Conservation (phyloP, 2,113 vertebrate species). For the Tupaia tana region DNA sequence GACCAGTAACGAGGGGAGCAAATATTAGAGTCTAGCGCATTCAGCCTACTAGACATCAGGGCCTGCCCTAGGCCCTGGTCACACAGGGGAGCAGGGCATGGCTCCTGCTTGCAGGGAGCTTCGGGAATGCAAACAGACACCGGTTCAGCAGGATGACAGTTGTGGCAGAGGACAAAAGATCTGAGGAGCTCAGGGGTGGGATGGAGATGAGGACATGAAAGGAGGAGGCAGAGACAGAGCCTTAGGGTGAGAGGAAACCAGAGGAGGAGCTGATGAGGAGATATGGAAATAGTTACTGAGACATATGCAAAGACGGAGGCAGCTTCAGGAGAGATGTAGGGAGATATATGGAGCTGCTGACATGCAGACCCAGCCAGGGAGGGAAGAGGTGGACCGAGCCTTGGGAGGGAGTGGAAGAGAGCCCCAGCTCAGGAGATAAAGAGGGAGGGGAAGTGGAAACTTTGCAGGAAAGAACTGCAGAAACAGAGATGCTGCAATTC, state of each 20-base stretch:
- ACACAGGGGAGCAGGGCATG: background rate
- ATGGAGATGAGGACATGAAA: background rate
- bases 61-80: background rate
- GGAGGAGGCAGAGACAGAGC: background rate
- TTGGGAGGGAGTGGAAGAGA: background rate
- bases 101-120: background rate
- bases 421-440: accelerated
- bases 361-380: background rate
- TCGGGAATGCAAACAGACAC: background rate
- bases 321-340: background rate
- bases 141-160: background rate
- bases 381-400: background rate
- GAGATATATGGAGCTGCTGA: background rate
- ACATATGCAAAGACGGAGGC: conserved; percentile 11
- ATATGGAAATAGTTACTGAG: background rate
- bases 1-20: background rate
- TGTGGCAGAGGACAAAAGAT: conserved; percentile 12
- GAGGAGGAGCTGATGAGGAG: background rate
- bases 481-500: background rate
- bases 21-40: background rate
- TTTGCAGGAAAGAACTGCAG: background rate
- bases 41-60: accelerated
- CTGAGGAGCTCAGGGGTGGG: background rate
- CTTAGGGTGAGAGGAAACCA: background rate
- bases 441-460: background rate